Conservation (phyloP, 2,888 invertebrate species). For the Syrista parreyssii region DNA sequence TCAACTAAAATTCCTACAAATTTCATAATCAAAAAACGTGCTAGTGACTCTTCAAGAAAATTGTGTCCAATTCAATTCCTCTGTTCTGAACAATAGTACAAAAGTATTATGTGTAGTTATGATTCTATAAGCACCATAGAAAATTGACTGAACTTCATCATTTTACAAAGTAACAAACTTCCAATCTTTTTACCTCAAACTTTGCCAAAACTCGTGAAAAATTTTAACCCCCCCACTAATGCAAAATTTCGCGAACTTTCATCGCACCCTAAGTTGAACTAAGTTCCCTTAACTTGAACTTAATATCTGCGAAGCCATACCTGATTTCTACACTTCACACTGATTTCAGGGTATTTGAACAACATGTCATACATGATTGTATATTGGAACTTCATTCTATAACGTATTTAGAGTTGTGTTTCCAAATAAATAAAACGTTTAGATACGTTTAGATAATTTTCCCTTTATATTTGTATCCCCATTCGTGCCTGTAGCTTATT, state of each 20-base stretch:
- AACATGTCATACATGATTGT: slow-evolving; percentile 34
- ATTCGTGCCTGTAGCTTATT: slow-evolving; percentile 23
- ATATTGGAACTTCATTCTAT: slow-evolving; percentile 16
- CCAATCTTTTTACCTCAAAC: not conserved
- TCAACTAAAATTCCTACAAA: not conserved
- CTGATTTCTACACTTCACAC: slow-evolving; percentile 29
- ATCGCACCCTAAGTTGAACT: slow-evolving; percentile 17
- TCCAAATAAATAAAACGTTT: not conserved
- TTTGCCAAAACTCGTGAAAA: not conserved
- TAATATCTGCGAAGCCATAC: slow-evolving; percentile 44
- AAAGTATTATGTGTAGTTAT: not conserved
- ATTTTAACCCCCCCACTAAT: slow-evolving; percentile 29
- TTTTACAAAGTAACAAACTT: not conserved
- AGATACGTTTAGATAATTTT: too few relatives aligned
- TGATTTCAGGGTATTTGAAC: slow-evolving; percentile 3
- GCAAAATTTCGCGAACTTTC: slow-evolving; percentile 22
- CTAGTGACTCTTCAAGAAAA: not conserved
- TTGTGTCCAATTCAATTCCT: too few relatives aligned
- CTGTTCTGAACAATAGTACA: not conserved
- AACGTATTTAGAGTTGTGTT: not conserved
- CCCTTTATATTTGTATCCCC: slow-evolving; percentile 5
- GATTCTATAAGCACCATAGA: not conserved
- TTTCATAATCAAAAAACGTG: not conserved
- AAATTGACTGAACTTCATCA: not conserved
- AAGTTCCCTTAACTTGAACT: slow-evolving; percentile 48